Percentiles rank a stretch among this genome's conserved stretches.
phyloP scores from a whole-genome alignment of 1,140 invertebrate species.

The Formica selysi region DNA sequence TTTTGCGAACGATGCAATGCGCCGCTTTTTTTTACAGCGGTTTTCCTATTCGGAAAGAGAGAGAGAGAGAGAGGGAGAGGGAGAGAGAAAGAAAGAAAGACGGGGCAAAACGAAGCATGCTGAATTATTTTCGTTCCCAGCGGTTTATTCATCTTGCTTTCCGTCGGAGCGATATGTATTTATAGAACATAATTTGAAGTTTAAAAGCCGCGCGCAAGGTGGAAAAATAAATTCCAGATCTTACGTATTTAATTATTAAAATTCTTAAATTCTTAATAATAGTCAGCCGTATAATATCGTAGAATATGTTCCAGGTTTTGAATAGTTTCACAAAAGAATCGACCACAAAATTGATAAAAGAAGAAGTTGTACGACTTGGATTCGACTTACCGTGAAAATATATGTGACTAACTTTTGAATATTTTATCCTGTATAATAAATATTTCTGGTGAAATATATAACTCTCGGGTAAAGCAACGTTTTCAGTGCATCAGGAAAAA shows the following conservation, averaged over 20 bases:
- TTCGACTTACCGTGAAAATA: constrained; percentile 15
- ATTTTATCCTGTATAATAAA: constrained; percentile 29
- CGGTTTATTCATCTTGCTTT: constrained; percentile 39
- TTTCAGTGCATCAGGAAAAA: constrained; percentile 55
- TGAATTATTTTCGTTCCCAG: constrained; percentile 53
- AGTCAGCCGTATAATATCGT: background rate
- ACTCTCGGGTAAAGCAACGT: background rate
- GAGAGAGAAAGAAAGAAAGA: background rate
- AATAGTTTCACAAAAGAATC: background rate
- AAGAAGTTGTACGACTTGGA: constrained; percentile 17
- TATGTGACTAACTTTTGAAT: background rate
- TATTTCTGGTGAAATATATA: constrained; percentile 41
- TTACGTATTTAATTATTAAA: constrained; percentile 19
- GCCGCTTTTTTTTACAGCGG: constrained; percentile 3
- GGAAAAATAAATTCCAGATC: constrained; percentile 30
- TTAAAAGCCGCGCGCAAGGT: background rate
- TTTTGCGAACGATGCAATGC: constrained; percentile 42
- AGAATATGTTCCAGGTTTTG: background rate
- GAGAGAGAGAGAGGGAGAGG: background rate
- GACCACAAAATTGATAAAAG: background rate
- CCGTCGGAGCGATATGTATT: constrained; percentile 37
- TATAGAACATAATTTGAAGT: constrained; percentile 31
- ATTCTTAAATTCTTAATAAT: background rate
- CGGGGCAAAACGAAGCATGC: background rate
- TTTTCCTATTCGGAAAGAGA: background rate